A percentile compares a stretch with the other conserved stretches of the same genome.
Conservation (phyloP, 2,797 vertebrate genomes). For the Prionace glauca region DNA sequence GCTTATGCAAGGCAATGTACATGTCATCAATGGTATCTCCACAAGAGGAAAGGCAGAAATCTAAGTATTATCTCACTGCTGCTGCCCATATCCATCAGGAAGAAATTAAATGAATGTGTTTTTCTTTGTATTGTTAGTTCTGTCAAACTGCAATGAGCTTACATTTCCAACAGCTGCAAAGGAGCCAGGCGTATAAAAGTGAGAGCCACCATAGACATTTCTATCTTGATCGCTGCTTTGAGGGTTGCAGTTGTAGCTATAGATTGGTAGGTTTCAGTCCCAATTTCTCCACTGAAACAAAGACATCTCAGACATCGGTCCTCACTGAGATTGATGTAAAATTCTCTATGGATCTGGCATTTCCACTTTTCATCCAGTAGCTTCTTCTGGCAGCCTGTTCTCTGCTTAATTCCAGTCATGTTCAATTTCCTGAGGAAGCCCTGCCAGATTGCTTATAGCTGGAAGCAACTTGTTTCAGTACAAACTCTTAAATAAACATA, state of each 20-base stretch:
- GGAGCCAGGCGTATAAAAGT: background rate
- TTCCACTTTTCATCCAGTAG: background rate
- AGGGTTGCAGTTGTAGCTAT: background rate
- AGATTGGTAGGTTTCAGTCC: background rate
- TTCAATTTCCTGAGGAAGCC: background rate
- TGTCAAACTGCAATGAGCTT: background rate
- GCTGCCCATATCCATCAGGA: background rate
- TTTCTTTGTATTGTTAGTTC: background rate
- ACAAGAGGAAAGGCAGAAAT: background rate
- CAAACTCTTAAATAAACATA: background rate
- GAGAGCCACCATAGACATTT: background rate
- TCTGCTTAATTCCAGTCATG: background rate
- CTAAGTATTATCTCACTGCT: background rate
- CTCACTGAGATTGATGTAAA: background rate
- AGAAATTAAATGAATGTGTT: background rate
- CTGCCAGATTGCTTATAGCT: background rate
- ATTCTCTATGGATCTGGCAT: background rate
- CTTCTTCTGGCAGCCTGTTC: background rate
- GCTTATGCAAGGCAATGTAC: background rate
- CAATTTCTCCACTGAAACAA: background rate
- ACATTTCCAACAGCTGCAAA: background rate
- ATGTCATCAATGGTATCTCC: background rate
- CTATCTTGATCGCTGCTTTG: background rate
- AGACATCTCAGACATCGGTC: background rate
- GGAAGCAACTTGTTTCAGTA: background rate